Evolutionary conservation across 2,113 vertebrate genomes (phyloP), one percentile per base, ranked within the genome.

Genomic region (Caranx melampygus): DNA sequence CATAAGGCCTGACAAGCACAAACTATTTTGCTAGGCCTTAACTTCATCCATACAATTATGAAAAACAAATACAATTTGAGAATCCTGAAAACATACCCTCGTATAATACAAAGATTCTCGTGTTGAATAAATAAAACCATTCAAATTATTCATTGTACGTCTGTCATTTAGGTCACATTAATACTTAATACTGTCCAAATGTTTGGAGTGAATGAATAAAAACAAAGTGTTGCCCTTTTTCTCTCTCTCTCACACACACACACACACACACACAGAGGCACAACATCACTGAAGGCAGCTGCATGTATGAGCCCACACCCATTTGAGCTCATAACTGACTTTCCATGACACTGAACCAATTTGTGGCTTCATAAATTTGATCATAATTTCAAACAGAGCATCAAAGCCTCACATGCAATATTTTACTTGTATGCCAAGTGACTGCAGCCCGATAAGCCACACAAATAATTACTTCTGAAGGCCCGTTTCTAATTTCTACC

Each of bases 301-400:
- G 31, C 31, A 13, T 75, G 66, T 42, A 45, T 51, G 45, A 33
- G 13, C 51, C 68, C 68, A 45, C 45, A 45, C 47, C 55, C n/a
- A 9, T 47, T 26, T 40, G 64, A 40, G 4, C 61, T 26, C 37
- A n/a, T n/a, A 71, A 81, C 26, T 33, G 67, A 82, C 61, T 86
- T 72, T 82, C 86, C 73, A 65, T 75, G 76, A 84, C 5, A 15
- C 58, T 57, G 68, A 76, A 49, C 18, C 59, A 59, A 73, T 70
- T 16, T 72, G 69, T 34, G 64, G 78, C 65, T 84, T 82, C 64
- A 60, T 74, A 58, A 79, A 79, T 69, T 42, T 44, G 26, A 69
- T 78, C 51, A 31, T 74, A 65, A 85, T 78, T 76, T 42, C 42
- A 64, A 76, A 77, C 54, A 60, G 59, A 59, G 62, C 57, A 62